A percentile compares a stretch with the other conserved stretches of the same genome.
Conservation (phyloP, 2,113 vertebrate genomes). For the Crotalus tigris region DNA sequence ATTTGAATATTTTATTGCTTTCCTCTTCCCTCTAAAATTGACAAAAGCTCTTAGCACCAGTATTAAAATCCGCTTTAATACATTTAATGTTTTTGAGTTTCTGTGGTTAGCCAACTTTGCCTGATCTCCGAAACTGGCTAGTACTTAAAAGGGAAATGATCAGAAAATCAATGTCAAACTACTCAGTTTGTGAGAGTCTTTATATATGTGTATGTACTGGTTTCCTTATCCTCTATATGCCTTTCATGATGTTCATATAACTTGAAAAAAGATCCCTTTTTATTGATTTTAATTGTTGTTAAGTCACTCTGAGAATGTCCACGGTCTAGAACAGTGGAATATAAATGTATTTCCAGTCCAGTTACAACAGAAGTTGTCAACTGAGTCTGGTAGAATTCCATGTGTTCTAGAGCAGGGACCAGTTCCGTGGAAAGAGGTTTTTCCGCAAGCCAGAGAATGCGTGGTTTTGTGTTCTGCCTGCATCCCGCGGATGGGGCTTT, state of each 20-base stretch:
- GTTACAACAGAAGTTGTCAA: not conserved
- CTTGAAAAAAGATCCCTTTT: not conserved
- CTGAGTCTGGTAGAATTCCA: not conserved
- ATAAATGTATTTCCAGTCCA: not conserved
- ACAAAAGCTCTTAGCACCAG: not conserved
- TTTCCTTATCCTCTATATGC: no score
- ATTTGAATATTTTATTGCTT: not conserved
- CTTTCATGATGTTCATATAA: not conserved
- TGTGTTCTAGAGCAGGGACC: not conserved
- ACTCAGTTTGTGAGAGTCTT: not conserved
- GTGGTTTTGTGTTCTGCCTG: no score
- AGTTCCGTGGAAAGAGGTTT: no score
- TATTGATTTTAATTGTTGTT: not conserved
- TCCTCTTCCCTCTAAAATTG: accelerated
- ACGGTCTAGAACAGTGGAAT: not conserved
- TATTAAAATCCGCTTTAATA: not conserved
- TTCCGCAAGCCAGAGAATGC: no score
- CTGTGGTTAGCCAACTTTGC: not conserved
- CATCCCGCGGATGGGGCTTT: no score
- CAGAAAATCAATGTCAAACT: not conserved
- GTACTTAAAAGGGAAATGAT: not conserved
- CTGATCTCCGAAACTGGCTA: not conserved
- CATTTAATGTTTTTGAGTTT: not conserved
- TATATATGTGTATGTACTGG: not conserved
- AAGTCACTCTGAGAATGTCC: not conserved